Percentiles rank a stretch among this genome's conserved stretches.
These are phyloP conservation scores for Platygyra sinensis DNA, from an alignment of 64 coral and sea anemone genomes.

Conservation along the genomic window DNA sequence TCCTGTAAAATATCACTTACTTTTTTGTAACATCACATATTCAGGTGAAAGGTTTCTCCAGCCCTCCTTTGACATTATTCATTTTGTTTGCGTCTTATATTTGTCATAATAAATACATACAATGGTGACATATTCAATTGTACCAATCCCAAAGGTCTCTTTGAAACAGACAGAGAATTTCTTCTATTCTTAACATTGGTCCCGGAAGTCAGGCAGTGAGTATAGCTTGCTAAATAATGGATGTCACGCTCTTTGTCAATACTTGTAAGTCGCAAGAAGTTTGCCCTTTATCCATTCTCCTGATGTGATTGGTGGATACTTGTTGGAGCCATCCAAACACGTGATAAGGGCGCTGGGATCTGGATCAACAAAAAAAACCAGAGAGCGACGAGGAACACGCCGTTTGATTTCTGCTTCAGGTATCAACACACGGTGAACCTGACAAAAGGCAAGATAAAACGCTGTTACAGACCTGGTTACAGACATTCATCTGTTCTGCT, in stretches of 20 bases:
- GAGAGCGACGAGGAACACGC: background rate
- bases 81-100: no score
- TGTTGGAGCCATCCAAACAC: slow-evolving; percentile 25
- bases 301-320: background rate
- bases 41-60: no score
- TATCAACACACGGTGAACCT: slow-evolving; percentile 10
- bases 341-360: background rate
- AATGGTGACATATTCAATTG: no score
- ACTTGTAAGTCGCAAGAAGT: background rate
- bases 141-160: no score
- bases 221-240: background rate
- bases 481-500: no score
- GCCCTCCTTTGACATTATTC: no score
- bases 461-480: background rate
- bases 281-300: background rate
- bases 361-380: slow-evolving; percentile 16
- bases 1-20: no score
- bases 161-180: no score
- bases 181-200: no score
- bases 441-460: background rate
- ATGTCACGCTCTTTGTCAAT: background rate
- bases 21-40: no score
- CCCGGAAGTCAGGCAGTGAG: no score
- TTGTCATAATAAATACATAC: no score
- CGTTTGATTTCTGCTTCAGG: background rate